Percentiles rank a stretch among this genome's conserved stretches.
Evolutionary conservation across 2,888 invertebrate species (phyloP).

Genomic region (Protophormia terraenovae): DNA sequence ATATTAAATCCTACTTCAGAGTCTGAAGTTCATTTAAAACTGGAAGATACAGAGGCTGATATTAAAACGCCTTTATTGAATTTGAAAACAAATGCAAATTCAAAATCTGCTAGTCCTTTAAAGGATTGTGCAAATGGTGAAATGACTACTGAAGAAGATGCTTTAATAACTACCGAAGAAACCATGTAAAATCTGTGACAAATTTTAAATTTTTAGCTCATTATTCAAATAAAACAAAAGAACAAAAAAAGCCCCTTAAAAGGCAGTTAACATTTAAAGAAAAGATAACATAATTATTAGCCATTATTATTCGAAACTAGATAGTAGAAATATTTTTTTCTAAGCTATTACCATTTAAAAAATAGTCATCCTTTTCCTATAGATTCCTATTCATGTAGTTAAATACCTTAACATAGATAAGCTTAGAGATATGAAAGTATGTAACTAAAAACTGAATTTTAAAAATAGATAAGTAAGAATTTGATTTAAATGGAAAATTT

Average conservation of each 20-base stretch:
- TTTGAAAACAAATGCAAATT: constrained; percentile 71
- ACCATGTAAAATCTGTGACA: constrained; percentile 53
- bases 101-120: constrained; percentile 68
- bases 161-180: constrained; percentile 64
- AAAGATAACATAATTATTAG: constrained; percentile 37
- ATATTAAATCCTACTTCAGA: constrained; percentile 55
- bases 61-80: constrained; percentile 78
- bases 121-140: constrained; percentile 63
- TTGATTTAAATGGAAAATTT: no score
- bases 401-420: no score
- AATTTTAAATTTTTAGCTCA: constrained; percentile 44
- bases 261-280: constrained; percentile 40
- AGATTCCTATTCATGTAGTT: neutral
- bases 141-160: constrained; percentile 68
- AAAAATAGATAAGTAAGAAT: no score
- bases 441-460: no score
- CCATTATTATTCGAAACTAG: constrained; percentile 29
- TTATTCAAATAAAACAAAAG: neutral
- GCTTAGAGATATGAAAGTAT: no score
- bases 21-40: constrained; percentile 48
- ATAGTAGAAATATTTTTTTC: constrained; percentile 38
- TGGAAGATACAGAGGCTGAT: constrained; percentile 73
- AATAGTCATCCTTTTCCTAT: neutral
- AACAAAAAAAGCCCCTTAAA: neutral
- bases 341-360: neutral